A percentile compares a stretch with the other conserved stretches of the same genome.
Evolutionary conservation across 1,140 invertebrate species (phyloP).

Genomic region (Vollenhovia emeryi): DNA sequence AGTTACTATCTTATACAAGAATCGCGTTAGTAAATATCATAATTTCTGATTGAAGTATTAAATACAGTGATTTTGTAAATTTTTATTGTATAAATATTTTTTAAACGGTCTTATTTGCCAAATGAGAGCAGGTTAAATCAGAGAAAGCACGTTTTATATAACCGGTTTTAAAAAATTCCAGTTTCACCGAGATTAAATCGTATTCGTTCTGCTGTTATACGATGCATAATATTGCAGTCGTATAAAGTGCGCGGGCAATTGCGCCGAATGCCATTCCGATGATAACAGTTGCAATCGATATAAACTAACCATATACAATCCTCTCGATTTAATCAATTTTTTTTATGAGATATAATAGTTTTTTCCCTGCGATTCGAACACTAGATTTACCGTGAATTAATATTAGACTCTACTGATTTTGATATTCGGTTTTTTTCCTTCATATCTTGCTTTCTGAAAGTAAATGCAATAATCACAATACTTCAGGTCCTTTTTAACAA

Average conservation of each 20-base stretch:
- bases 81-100: not conserved
- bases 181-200: constrained; percentile 13
- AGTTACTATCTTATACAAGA: not conserved
- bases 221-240: not conserved
- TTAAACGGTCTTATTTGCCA: not conserved
- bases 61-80: constrained; percentile 1
- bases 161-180: not conserved
- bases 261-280: not conserved
- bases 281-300: constrained; percentile 3
- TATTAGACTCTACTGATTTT: not conserved
- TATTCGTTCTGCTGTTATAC: constrained; percentile 1
- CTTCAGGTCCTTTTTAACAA: not conserved
- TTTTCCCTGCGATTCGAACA: no score
- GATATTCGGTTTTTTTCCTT: not conserved
- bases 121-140: not conserved
- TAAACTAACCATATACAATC: not conserved
- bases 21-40: not conserved
- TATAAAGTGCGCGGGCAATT: constrained; percentile 10
- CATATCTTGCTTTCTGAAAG: not conserved
- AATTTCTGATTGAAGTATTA: not conserved
- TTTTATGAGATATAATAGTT: constrained; percentile 5
- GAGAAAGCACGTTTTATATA: constrained; percentile 10
- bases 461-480: not conserved
- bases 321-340: constrained; percentile 5
- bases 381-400: no score